These are phyloP conservation scores for Pygoscelis adeliae DNA, from an alignment of 2,113 vertebrate genomes.

Conservation along the genomic window DNA sequence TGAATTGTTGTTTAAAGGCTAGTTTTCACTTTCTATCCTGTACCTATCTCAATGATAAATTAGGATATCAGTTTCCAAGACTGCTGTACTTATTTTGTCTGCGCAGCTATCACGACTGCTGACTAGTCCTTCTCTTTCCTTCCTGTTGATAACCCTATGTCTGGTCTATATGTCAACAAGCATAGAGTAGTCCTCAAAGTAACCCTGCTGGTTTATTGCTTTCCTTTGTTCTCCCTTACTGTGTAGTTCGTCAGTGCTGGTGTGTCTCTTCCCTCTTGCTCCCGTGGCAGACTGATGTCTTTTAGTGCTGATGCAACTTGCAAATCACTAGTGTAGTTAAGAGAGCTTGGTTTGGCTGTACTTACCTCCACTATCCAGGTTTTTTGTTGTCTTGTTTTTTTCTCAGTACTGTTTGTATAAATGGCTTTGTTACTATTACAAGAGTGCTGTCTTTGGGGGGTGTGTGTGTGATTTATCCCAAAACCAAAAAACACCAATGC, in stretches of 20 bases:
- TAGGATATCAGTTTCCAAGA: background rate
- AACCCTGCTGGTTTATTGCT: background rate
- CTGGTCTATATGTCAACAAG: accelerated
- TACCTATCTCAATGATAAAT: background rate
- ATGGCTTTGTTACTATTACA: background rate
- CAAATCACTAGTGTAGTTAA: background rate
- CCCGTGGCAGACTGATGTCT: background rate
- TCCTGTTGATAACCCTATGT: background rate
- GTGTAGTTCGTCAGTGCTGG: background rate
- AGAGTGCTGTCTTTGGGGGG: background rate
- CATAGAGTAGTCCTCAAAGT: background rate
- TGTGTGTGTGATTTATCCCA: background rate
- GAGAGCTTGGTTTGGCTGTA: background rate
- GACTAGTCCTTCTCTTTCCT: background rate
- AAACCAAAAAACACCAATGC: background rate
- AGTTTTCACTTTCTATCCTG: background rate
- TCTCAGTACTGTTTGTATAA: background rate
- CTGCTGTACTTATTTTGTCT: background rate
- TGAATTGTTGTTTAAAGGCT: background rate
- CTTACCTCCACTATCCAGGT: background rate
- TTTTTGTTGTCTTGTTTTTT: background rate
- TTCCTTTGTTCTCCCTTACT: background rate
- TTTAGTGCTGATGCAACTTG: slow-evolving; percentile 23
- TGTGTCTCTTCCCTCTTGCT: background rate
- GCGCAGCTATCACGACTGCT: background rate